Base-by-base conservation (phyloP, 1,140 invertebrate genomes). In the Spodoptera litura region DNA sequence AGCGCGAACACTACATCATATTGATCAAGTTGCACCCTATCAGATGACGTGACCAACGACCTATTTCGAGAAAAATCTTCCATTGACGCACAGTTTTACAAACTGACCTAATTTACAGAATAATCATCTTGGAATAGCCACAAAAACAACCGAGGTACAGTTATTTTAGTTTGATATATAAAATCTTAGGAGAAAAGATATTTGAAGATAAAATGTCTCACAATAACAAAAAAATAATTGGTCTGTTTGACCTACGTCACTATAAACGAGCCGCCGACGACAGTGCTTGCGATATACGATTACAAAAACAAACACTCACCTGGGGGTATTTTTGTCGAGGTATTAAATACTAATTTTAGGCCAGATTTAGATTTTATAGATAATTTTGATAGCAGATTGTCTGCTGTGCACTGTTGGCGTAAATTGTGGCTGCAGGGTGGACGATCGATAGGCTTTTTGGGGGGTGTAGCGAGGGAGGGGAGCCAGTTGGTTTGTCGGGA, bases 401-500 rank as follows among this genome's bases (percentile, higher is more conserved):
- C 88, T 88, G 88, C 76, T 89, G 84, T 81, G 78, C 85, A 87
- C 78, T 81, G 87, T 84, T 91, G 89, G 88, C 90, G 87, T 90
- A 89, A 87, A 87, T 91, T 91, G 90, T 92, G 87, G 86, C 85
- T 85, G 82, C 82, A 72, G 83, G 79, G 78, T 78, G 73, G 79
- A 66, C 79, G 89, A 94, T 94, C 91, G 90, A 94, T 94, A 94
- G 83, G 85, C 84, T 86, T 86, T 83, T 73, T 66, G 82, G 82
- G 85, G 82, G 85, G 82, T 76, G 80, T 35, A 58, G 68, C 53
- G 80, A 74, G 66, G 78, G 78, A 55, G 59, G 79, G 81, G 64
- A 66, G 71, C 12, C 52, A 55, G 38, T 44, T 6, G 38, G 38
- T 44, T 44, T 12, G 58, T 59, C 76, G 73, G 83, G 83, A 84